phyloP scores from a whole-genome alignment of 1,140 invertebrate genomes.

The Drosophila watanabei region DNA sequence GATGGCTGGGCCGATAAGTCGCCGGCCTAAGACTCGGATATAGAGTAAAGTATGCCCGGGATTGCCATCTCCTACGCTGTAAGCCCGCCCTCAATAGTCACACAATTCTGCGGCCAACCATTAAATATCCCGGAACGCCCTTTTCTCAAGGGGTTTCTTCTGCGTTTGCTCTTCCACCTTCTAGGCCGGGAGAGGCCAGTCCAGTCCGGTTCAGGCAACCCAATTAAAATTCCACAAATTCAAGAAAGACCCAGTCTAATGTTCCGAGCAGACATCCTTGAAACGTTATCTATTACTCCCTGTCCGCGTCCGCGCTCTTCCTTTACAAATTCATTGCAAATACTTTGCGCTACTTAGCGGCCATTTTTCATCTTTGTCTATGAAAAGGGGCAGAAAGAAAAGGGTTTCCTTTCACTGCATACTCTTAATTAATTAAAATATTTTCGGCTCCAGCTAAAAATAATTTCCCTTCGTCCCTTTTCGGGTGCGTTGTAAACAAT shows the following conservation, averaged over 20 bases:
- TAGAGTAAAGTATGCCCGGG: conserved; percentile 8
- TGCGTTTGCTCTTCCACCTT: conserved; percentile 13
- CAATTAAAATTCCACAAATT: conserved; percentile 69
- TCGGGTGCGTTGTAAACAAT: neutral
- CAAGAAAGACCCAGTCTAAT: conserved; percentile 27
- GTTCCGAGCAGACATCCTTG: conserved; percentile 51
- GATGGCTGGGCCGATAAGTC: conserved; percentile 26
- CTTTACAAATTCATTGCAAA: conserved; percentile 57
- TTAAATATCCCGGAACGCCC: conserved; percentile 19
- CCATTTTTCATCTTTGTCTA: conserved; percentile 39
- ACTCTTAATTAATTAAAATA: conserved; percentile 78
- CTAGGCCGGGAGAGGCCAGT: neutral
- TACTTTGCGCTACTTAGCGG: conserved; percentile 65
- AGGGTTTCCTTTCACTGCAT: conserved; percentile 55
- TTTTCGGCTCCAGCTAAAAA: conserved; percentile 44
- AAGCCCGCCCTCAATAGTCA: conserved; percentile 18
- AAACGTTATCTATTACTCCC: conserved; percentile 47
- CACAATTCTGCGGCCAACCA: conserved; percentile 27
- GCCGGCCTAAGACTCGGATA: conserved; percentile 24
- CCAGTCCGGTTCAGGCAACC: conserved; percentile 18
- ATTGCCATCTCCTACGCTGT: conserved; percentile 23
- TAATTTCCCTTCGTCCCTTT: conserved; percentile 7
- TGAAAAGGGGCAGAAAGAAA: conserved; percentile 39
- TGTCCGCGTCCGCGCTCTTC: neutral
- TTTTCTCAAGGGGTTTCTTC: conserved; percentile 10